Conservation (phyloP, 2,113 vertebrate species). For the Saguinus midas region DNA sequence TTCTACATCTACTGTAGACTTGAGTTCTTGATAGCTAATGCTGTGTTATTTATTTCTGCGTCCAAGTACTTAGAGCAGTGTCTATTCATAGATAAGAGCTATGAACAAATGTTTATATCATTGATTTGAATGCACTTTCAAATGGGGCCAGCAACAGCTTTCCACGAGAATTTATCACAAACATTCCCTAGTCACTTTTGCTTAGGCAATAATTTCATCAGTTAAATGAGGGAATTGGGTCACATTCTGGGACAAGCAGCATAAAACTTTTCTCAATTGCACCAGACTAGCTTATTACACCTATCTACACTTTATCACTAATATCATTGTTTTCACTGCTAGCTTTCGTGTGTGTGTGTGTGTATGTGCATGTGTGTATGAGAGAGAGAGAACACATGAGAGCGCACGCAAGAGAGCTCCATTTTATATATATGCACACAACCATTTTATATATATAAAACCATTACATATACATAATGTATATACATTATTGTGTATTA, state of each 20-base stretch:
- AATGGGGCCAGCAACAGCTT: neutral
- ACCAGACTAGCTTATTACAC: neutral
- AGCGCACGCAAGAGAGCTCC: no score
- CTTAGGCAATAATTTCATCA: conserved; percentile 76
- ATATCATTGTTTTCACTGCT: neutral
- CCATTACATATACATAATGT: no score
- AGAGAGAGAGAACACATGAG: no score
- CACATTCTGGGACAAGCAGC: conserved; percentile 48
- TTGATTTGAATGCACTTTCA: conserved; percentile 46
- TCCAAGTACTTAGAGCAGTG: neutral
- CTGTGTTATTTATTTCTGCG: neutral
- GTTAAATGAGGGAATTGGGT: conserved; percentile 67
- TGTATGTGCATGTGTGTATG: no score
- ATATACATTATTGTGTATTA: neutral
- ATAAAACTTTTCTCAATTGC: conserved; percentile 41
- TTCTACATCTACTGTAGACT: neutral
- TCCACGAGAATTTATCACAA: conserved; percentile 43
- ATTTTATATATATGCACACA: neutral
- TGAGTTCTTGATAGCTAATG: neutral
- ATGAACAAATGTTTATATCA: neutral
- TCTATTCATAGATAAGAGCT: neutral
- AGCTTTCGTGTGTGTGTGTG: neutral
- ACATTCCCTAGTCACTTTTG: conserved; percentile 30
- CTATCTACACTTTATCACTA: neutral
- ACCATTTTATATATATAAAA: no score